Evolutionary conservation across 2,888 invertebrate genomes (phyloP), one percentile per base, ranked within the genome.

Genomic region (Geophilus truncorum): DNA sequence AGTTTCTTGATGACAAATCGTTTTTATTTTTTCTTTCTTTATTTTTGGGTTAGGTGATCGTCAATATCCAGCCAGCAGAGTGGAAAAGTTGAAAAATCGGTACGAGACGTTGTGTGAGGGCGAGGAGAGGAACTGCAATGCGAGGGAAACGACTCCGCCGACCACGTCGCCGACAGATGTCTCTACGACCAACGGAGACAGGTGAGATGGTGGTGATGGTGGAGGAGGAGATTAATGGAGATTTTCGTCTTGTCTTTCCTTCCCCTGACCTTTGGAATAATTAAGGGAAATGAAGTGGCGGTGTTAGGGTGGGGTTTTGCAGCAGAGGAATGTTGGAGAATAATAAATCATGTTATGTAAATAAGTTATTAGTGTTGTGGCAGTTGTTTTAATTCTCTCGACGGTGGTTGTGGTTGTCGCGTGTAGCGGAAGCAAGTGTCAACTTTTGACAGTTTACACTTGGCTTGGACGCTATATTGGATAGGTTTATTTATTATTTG

Each of bases 121-220:
- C 9, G 79, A 79, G 32, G 62, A 62, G 21, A 28, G 18, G 28
- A 51, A 28, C 45, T 36, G 36, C 45, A 18, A 23, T 40, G 40
- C 28, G n/a, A 40, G 45, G n/a, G 78, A 78, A 32, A 75, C 81
- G 15, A 81, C 82, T 28, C 77, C 82, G 12, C 81, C 80, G 9
- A 80, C 76, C 28, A 51, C 36, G n/a, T 81, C 82, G 40, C 81
- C 78, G 1, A 36, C 51, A 23, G 45, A 78, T 28, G 23, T n/a
- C 28, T 62, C 62, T 6, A 57, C 79, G 18, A 51, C 30, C 32
- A 79, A 79, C 18, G 57, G 79, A n/a, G 79, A 79, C 30, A 62
- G 62, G 79, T 79, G 57, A 62, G 79, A 15, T 18, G 57, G 15
- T n/a, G 15, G n/a, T 78, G 0, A 15, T 78, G 21, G 18, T 25